Evolutionary conservation across 2,113 vertebrate genomes (phyloP).

Genomic region (Hippocampus zosterae): DNA sequence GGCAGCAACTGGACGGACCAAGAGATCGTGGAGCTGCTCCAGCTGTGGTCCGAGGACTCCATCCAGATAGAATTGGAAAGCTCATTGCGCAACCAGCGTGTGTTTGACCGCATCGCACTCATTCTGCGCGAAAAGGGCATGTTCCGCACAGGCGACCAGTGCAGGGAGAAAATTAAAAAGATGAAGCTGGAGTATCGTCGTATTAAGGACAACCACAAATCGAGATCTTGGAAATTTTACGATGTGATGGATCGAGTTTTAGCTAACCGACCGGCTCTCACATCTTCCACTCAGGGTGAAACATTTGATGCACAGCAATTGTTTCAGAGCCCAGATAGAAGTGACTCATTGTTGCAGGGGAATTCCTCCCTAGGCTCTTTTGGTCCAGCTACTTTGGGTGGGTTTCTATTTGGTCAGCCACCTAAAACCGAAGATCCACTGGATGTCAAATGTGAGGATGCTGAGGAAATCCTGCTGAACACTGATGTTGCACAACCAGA

Average conservation of each 20-base stretch:
- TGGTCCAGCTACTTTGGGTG: constrained; percentile 56
- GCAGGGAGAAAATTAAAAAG: constrained; percentile 89
- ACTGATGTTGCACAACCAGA: constrained; percentile 67
- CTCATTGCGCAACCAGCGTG: constrained; percentile 83
- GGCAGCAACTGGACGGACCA: constrained; percentile 89
- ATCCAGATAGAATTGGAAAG: constrained; percentile 84
- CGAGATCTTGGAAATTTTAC: constrained; percentile 84
- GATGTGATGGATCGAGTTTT: constrained; percentile 87
- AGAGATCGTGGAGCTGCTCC: constrained; percentile 84
- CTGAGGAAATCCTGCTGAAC: constrained; percentile 73
- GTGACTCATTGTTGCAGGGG: constrained; percentile 66
- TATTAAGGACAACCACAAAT: constrained; percentile 82
- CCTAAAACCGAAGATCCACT: constrained; percentile 72
- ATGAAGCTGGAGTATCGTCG: constrained; percentile 90
- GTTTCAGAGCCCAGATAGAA: constrained; percentile 65
- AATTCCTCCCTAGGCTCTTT: constrained; percentile 44
- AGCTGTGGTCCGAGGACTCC: constrained; percentile 83
- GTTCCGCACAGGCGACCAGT: constrained; percentile 81
- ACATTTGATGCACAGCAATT: constrained; percentile 74
- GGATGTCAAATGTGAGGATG: constrained; percentile 83
- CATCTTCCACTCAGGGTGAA: constrained; percentile 73
- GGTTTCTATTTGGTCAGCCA: constrained; percentile 73
- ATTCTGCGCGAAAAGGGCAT: constrained; percentile 80
- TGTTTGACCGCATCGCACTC: constrained; percentile 84
- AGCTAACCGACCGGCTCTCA: constrained; percentile 74